Evolutionary conservation across 2,888 invertebrate species (phyloP), one percentile per base, ranked within the genome.

Genomic region (Agrotis exclamationis): DNA sequence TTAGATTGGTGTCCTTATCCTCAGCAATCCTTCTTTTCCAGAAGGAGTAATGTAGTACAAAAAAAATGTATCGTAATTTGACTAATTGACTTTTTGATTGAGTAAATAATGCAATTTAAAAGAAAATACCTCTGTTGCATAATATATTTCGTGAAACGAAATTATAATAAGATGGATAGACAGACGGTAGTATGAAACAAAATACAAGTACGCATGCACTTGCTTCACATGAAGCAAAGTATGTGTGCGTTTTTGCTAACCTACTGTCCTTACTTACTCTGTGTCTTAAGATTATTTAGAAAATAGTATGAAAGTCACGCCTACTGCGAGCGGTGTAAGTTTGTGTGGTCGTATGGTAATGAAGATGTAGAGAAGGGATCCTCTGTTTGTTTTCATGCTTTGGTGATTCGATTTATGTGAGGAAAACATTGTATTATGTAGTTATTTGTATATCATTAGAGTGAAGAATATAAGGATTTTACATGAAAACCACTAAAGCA

Each of bases 311-410:
- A 74, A 78, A 72, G 86, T 71, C 79, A 85, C 88, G 88, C 88
- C 87, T 78, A 79, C 79, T 67, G 66, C 68, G 65, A 64, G 63
- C 67, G 64, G 65, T 50, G 62, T 13, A 63, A 58, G 73, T 84
- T 76, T 85, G 88, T 88, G 86, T 88, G 89, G 88, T 84, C 86
- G 81, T 85, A 86, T 88, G 82, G 58, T 85, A 86, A 89, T 83
- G 70, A 80, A 75, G 70, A 69, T 57, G 56, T 44, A 39, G 24
- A 22, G 16, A 47, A 53, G 16, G 63, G 28, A 44, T 66, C 24
- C n/a, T 45, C 53, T 54, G 45, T 72, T 73, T 28, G 24, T 62
- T 66, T 70, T 20, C 45, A 33, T 45, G 53, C 56, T 75, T 60
- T 54, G 18, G 13, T 54, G 22, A 20, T 50, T 50, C 3, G 6